phyloP scores from a whole-genome alignment of 1,140 invertebrate species.

The Trichonephila clavipes region DNA sequence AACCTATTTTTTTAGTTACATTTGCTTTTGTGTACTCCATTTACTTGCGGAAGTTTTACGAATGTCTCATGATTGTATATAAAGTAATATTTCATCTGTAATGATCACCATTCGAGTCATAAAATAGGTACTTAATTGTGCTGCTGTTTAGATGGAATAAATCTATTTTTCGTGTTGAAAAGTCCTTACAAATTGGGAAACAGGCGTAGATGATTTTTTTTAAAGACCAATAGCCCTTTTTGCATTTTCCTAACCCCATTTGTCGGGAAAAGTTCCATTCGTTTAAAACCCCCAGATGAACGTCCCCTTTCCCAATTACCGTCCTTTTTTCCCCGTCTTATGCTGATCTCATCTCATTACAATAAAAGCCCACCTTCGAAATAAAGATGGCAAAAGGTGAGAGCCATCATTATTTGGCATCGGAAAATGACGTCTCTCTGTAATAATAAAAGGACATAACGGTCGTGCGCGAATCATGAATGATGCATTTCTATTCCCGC shows the following conservation, averaged over 20 bases:
- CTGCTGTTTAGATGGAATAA: no score
- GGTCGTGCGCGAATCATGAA: slow-evolving; percentile 35
- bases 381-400: background rate
- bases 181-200: background rate
- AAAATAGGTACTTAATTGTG: no score
- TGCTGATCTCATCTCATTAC: slow-evolving; percentile 27
- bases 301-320: background rate
- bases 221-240: background rate
- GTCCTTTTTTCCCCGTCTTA: background rate
- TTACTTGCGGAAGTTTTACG: no score
- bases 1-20: no score
- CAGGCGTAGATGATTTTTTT: background rate
- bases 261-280: background rate
- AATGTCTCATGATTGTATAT: no score
- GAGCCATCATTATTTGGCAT: slow-evolving; percentile 4
- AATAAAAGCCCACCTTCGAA: slow-evolving; percentile 8
- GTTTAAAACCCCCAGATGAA: background rate
- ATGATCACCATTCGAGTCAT: no score
- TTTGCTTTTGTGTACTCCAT: no score
- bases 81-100: no score
- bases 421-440: slow-evolving; percentile 37
- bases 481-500: background rate
- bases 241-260: background rate
- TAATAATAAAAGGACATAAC: slow-evolving; percentile 15
- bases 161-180: background rate